A percentile compares a stretch with the other conserved stretches of the same genome.
Evolutionary conservation across 2,888 invertebrate species (phyloP).

Genomic region (Aethes cnicana): DNA sequence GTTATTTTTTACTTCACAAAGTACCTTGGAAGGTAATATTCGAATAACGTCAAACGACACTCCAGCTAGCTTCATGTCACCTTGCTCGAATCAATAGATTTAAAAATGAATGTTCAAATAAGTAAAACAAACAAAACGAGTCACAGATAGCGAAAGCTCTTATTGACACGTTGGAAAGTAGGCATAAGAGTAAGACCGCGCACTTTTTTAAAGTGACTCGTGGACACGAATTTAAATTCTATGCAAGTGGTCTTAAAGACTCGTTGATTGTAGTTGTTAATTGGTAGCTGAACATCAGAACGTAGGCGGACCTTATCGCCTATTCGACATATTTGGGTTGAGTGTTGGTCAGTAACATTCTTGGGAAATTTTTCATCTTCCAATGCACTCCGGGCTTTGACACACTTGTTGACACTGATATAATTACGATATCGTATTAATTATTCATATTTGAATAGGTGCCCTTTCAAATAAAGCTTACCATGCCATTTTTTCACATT

Average conservation of each 20-base stretch:
- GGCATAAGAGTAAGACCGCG: constrained; percentile 42
- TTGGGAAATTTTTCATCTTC: constrained; percentile 41
- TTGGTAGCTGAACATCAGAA: constrained; percentile 38
- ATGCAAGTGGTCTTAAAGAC: constrained; percentile 39
- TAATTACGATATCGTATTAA: too few species aligned
- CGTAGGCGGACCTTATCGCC: constrained; percentile 64
- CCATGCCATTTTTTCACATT: too few species aligned
- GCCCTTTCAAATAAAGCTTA: too few species aligned
- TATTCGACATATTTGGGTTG: constrained; percentile 70
- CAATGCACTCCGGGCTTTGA: constrained; percentile 17
- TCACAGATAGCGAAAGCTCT: constrained; percentile 80
- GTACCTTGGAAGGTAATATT: too few species aligned
- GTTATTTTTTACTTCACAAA: too few species aligned
- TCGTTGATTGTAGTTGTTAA: constrained; percentile 29
- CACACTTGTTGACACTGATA: too few species aligned
- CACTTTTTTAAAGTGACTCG: constrained; percentile 22
- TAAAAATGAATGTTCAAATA: constrained; percentile 65
- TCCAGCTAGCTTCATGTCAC: constrained; percentile 44
- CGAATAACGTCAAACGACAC: constrained; percentile 45
- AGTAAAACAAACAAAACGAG: constrained; percentile 68
- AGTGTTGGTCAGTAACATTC: constrained; percentile 53
- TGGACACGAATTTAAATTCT: constrained; percentile 43
- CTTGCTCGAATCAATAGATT: constrained; percentile 43
- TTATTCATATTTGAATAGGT: too few species aligned
- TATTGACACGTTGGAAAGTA: constrained; percentile 80